Base-by-base conservation (phyloP, 2,888 invertebrate species). In the Papilio gigon region DNA sequence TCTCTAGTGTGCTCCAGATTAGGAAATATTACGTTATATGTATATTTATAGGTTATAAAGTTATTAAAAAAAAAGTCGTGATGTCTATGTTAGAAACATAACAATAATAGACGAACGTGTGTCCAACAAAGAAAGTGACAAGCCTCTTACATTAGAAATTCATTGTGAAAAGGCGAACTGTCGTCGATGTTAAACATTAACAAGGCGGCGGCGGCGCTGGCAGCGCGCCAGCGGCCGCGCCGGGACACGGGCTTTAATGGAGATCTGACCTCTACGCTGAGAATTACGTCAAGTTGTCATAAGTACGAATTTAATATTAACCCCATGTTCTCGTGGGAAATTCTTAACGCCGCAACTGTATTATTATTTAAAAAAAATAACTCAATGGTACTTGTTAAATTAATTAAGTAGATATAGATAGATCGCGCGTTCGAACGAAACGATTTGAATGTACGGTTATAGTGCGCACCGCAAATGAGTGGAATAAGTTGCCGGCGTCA, bases 251-350 rank as follows among this genome's bases (percentile, higher is more conserved):
- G 30, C 25, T 61, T 62, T 60, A 37, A 60, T 50, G 37, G 40
- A 50, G 40, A 33, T 42, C 20, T n/a, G 33, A 37, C 20, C 68
- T 70, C 67, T 62, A 56, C 70, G 65, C 72, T 69, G 60, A 17
- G 22, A n/a, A 17, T 25, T 17, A 33, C 33, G 4, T 58, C 33
- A 17, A n/a, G 12, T 42, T 14, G n/a, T n/a, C n/a, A n/a, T 42
- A 17, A 42, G 20, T 47, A 47, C 2, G 22, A 47, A 47, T 47
- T 47, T 22, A n/a, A 47, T 47, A 2, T 47, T 22, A 47, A 11
- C 2, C 11, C 1, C 9, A 11, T 47, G 22, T 22, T 47, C 44
- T 47, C 11, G 4, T 5, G 17, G 17, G n/a, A 42, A n/a, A n/a
- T n/a, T n/a, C n/a, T n/a, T n/a, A n/a, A n/a, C n/a, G n/a, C n/a